Evolutionary conservation across 2,797 vertebrate genomes (phyloP).

Genomic region (Enteromius afrohamiltoni): DNA sequence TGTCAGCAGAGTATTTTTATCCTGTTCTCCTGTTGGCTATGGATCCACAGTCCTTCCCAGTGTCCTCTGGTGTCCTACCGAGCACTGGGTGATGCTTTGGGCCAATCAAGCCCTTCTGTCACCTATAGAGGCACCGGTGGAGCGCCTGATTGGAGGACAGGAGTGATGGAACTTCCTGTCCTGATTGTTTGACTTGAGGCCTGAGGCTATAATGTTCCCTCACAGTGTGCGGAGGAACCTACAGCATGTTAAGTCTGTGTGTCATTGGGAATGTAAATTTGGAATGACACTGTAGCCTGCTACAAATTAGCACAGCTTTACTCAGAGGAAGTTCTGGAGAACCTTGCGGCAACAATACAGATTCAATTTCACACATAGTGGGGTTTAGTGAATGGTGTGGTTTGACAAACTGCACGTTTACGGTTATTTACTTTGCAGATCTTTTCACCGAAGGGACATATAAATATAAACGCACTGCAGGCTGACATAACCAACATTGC

Average conservation of each 20-base stretch:
- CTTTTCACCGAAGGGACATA: conserved; percentile 1
- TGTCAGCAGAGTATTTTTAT: conserved; percentile 89
- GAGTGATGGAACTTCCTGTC: conserved; percentile 62
- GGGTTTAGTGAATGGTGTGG: conserved; percentile 31
- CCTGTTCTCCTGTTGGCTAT: conserved; percentile 75
- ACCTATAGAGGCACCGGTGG: conserved; percentile 53
- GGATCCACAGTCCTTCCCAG: conserved; percentile 78
- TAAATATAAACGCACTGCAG: conserved; percentile 5
- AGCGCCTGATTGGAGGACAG: conserved; percentile 64
- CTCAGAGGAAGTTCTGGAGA: conserved; percentile 35
- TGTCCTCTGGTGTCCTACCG: conserved; percentile 76
- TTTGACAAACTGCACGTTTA: conserved; percentile 28
- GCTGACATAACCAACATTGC: conserved; percentile 17
- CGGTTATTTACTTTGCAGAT: conserved; percentile 28
- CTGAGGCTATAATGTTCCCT: conserved; percentile 34
- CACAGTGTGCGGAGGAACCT: conserved; percentile 40
- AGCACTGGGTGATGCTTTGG: conserved; percentile 62
- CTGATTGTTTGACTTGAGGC: conserved; percentile 58
- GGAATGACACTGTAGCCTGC: conserved; percentile 31
- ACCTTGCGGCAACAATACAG: conserved; percentile 34
- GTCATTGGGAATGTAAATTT: conserved; percentile 38
- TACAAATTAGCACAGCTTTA: conserved; percentile 41
- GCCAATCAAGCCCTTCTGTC: conserved; percentile 65
- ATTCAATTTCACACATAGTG: conserved; percentile 49
- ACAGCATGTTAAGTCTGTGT: conserved; percentile 19